Base-by-base conservation (phyloP, 2,888 invertebrate species). In the Cerceris rybyensis region DNA sequence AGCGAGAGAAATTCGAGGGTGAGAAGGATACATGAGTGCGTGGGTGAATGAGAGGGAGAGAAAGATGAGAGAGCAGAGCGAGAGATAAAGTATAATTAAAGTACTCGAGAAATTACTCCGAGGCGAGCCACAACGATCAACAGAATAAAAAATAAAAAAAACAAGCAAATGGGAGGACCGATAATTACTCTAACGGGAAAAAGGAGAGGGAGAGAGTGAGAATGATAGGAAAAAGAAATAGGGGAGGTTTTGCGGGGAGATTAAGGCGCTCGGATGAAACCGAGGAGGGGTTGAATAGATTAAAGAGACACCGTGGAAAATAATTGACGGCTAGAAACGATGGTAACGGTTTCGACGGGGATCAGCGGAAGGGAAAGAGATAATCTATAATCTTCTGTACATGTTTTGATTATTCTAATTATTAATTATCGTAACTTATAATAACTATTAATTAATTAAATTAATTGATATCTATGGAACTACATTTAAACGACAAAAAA, bases 301-400 rank as follows among this genome's bases (percentile, higher is more conserved):
- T 57, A 57, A 9, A 11, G 68, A 41, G 43, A 70, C 55, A 13
- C 46, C 57, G 72, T 67, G 60, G 55, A 57, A 65, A 59, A 70
- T 55, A n/a, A n/a, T 58, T 68, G 75, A 70, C 68, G 72, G 75
- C 52, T 73, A 49, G 54, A 39, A 70, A 46, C 72, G 54, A 67
- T 63, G 72, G 63, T 68, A 73, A 73, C 77, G 60, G 70, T 65
- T 75, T 60, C 70, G 55, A 75, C 60, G 72, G 61, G 70, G 68
- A 70, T 61, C 70, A 78, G 75, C 73, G 77, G 68, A 64, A 65
- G 60, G 78, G 70, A 65, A 78, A 81, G 82, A 89, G 82, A 88
- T 89, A 89, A 90, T 91, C 90, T 90, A 90, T 90, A 91, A 91
- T 90, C 92, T 92, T 92, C 90, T 90, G 90, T 92, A 91, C 90